Evolutionary conservation across 2,113 vertebrate species (phyloP).

Genomic region (Nibea albiflora): DNA sequence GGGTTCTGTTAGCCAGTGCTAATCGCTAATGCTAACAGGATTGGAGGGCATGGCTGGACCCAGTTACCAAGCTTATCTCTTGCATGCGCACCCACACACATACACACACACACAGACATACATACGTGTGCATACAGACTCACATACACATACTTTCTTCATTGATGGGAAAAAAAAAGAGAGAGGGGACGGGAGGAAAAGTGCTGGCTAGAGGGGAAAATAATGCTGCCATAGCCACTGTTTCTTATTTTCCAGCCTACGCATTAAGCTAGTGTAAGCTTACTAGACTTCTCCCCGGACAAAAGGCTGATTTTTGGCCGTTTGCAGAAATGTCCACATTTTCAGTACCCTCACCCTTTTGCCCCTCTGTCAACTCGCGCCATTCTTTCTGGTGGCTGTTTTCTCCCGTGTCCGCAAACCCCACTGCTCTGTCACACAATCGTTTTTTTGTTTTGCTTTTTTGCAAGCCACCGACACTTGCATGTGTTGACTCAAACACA

Average conservation of each 20-base stretch:
- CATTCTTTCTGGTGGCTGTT: slow-evolving; percentile 25
- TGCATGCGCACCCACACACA: slow-evolving; percentile 27
- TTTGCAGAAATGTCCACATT: slow-evolving; percentile 67
- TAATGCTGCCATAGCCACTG: slow-evolving; percentile 71
- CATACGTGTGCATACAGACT: not conserved
- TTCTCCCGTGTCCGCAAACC: not conserved
- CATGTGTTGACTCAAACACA: not conserved
- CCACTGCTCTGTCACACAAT: not conserved
- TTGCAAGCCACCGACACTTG: not conserved
- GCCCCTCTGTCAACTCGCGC: slow-evolving; percentile 20
- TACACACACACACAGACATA: slow-evolving; percentile 8
- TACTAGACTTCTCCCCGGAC: slow-evolving; percentile 57
- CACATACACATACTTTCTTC: slow-evolving; percentile 44
- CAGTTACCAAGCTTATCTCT: slow-evolving; percentile 74
- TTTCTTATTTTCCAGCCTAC: slow-evolving; percentile 69
- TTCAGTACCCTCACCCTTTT: slow-evolving; percentile 27
- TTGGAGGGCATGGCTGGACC: slow-evolving; percentile 70
- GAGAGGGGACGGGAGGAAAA: slow-evolving; percentile 42
- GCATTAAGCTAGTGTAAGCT: slow-evolving; percentile 71
- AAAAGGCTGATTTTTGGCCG: slow-evolving; percentile 59
- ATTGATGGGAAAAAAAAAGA: slow-evolving; percentile 56
- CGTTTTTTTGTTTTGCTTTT: too few species aligned
- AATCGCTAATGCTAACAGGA: slow-evolving; percentile 81
- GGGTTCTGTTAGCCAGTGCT: slow-evolving; percentile 72
- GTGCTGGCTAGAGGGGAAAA: slow-evolving; percentile 74